A percentile compares a stretch with the other conserved stretches of the same genome.
These are phyloP conservation scores for Bugulina stolonifera DNA, from an alignment of 2,888 invertebrate species.

Conservation along the genomic window DNA sequence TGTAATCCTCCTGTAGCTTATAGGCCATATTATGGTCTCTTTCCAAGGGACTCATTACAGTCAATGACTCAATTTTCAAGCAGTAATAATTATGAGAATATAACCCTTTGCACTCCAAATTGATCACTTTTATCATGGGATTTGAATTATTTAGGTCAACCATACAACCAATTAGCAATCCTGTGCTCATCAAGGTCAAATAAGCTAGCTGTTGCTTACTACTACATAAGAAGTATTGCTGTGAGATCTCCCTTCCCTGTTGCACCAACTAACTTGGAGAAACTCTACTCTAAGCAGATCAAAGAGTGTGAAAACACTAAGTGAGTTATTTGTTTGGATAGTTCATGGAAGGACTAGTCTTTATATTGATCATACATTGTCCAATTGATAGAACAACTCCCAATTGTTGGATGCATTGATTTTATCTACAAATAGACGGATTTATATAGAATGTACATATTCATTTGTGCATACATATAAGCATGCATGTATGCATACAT, in stretches of 20 bases:
- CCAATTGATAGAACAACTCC: too few species aligned
- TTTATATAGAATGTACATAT: background rate
- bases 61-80: too few species aligned
- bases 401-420: too few species aligned
- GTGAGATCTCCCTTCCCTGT: conserved; percentile 80
- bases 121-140: too few species aligned
- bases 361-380: too few species aligned
- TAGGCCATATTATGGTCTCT: too few species aligned
- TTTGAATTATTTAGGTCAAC: conserved; percentile 69
- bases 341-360: too few species aligned
- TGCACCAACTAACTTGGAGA: conserved; percentile 71
- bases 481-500: background rate
- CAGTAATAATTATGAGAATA: too few species aligned
- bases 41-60: too few species aligned
- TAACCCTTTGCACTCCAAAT: too few species aligned
- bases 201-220: conserved; percentile 75
- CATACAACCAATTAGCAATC: conserved; percentile 78
- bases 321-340: background rate
- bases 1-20: too few species aligned
- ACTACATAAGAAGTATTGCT: conserved; percentile 75
- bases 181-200: conserved; percentile 73
- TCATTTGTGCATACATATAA: background rate
- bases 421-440: too few species aligned
- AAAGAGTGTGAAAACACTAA: conserved; percentile 39
- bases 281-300: conserved; percentile 60